Evolutionary conservation across 2,113 vertebrate species (phyloP), one percentile per base, ranked within the genome.

Genomic region (Butorides virescens): DNA sequence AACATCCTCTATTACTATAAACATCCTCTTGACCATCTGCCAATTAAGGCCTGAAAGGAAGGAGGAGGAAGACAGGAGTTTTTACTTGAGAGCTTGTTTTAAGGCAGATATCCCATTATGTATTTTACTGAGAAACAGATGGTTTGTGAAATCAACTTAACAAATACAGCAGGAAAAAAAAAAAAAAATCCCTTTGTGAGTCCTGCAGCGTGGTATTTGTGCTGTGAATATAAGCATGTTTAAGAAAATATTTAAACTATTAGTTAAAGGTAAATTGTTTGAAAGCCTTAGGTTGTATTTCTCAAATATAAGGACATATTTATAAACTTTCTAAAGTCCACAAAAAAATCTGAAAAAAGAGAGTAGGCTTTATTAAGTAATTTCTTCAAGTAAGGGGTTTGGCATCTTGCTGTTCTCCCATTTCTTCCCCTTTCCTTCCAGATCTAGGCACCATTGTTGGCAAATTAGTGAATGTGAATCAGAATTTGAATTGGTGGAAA

Each of bases 1-100:
- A 97, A 97, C 95, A 96, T 97, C 96, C 97, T 87, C 47, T 81
- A 17, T 87, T 84, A 37, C 53, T 94, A 15, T 97, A 97, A 96
- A 97, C 94, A 94, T 96, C 77, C 91, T 91, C 61, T 94, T 96
- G 95, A 74, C 59, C 19, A 36, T 65, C 56, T 97, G 88, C 90
- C 91, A 91, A 5, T 52, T 56, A 15, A 70, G 50, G 30, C 20
- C 66, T 87, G 80, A 94, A 74, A 92, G 73, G 56, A 93, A 91
- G 61, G 46, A 72, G n/a, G 34, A 92, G 27, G 73, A 89, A 95
- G 73, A 94, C 92, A 86, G 55, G 76, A 75, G 53, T 8, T 81
- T 85, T 80, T 79, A 36, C 49, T 85, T 82, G 29, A 47, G 67
- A 83, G 70, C 26, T 78, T 75, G 20, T 92, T 94, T 94, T 73